phyloP scores from a whole-genome alignment of 2,113 vertebrate genomes.

The Tympanuchus pallidicinctus region DNA sequence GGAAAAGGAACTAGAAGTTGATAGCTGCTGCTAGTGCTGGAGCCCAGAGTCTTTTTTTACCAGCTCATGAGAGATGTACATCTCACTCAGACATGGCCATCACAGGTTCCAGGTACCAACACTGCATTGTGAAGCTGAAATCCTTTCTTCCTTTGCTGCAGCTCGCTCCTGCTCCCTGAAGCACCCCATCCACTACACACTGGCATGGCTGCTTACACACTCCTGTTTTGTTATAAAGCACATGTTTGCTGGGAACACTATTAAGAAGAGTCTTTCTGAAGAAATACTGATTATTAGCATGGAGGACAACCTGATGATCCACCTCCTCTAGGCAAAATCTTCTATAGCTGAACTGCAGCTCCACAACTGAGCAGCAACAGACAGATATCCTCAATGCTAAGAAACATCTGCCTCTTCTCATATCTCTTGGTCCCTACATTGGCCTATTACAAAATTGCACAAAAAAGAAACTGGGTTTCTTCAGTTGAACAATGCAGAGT shows the following conservation, averaged over 20 bases:
- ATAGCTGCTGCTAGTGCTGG: background rate
- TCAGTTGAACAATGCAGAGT: background rate
- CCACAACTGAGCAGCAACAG: background rate
- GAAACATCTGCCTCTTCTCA: background rate
- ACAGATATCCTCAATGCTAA: background rate
- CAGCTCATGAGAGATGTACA: background rate
- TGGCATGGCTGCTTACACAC: rapidly evolving
- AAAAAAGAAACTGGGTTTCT: background rate
- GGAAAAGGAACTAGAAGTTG: background rate
- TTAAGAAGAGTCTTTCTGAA: background rate
- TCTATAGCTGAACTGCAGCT: background rate
- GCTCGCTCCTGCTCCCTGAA: background rate
- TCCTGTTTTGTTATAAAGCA: background rate
- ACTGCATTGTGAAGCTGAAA: background rate
- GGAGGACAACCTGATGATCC: rapidly evolving
- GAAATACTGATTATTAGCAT: background rate
- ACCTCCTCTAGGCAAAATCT: background rate
- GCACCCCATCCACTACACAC: background rate
- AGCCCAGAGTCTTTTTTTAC: background rate
- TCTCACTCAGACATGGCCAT: background rate
- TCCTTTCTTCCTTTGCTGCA: background rate
- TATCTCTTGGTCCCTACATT: background rate
- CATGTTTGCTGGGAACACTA: background rate
- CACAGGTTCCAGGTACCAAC: background rate
- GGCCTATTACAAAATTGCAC: background rate